Percentiles rank a stretch among this genome's conserved stretches.
phyloP scores from a whole-genome alignment of 2,797 vertebrate species.

The Danio choprae region DNA sequence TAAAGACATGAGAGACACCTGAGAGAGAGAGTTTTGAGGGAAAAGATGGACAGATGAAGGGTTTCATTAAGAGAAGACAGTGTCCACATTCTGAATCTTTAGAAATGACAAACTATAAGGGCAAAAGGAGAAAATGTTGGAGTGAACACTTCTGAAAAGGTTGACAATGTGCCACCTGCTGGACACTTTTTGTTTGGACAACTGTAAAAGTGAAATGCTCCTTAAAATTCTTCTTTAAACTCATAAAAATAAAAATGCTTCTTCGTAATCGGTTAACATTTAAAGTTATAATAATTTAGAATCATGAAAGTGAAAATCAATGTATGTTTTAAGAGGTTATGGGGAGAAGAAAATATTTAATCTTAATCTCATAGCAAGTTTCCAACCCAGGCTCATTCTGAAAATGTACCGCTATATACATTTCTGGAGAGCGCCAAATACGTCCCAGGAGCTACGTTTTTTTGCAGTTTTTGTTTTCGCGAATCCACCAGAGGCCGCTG shows the following conservation, averaged over 20 bases:
- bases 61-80: not conserved
- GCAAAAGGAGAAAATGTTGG: not conserved
- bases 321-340: too few relatives aligned
- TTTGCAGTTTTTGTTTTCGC: too few relatives aligned
- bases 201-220: too few relatives aligned
- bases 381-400: too few relatives aligned
- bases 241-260: too few relatives aligned
- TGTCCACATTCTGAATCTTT: constrained; percentile 7
- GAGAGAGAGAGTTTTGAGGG: constrained; percentile 60
- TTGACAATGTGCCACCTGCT: constrained; percentile 50
- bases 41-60: not conserved
- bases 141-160: constrained; percentile 10
- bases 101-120: not conserved
- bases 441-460: too few relatives aligned
- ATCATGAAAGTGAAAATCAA: not conserved
- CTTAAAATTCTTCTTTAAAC: too few relatives aligned
- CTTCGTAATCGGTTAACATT: too few relatives aligned
- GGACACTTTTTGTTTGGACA: not conserved
- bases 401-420: too few relatives aligned
- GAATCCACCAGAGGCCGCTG: too few relatives aligned
- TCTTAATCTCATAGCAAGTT: not conserved
- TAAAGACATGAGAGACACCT: constrained; percentile 74
- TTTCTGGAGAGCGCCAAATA: too few relatives aligned
- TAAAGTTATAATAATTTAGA: too few relatives aligned
- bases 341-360: not conserved